Conservation (phyloP, 1,140 invertebrate genomes). For the Tetranychus cinnabarinus region DNA sequence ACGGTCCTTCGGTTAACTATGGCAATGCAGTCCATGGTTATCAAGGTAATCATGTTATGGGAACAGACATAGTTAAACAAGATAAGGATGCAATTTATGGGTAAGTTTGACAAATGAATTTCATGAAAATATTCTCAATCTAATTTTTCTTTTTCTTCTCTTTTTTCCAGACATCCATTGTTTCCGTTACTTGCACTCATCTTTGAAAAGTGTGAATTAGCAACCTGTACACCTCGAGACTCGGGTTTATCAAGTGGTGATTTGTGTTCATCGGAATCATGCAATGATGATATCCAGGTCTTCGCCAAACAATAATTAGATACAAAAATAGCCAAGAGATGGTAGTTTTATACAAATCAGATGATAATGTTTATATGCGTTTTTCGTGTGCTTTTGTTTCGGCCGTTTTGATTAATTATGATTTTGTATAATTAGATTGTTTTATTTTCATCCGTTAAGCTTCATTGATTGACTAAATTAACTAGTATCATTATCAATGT, state of each 20-base stretch:
- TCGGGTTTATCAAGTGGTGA: conserved; percentile 23
- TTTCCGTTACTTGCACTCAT: conserved; percentile 94
- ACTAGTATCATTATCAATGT: too few relatives aligned
- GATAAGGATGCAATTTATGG: conserved; percentile 96
- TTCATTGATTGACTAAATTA: too few relatives aligned
- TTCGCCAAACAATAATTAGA: conserved; percentile 31
- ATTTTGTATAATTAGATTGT: too few relatives aligned
- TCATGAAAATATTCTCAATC: too few relatives aligned
- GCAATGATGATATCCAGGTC: conserved; percentile 32
- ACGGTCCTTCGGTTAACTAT: conserved; percentile 32
- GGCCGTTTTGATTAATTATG: too few relatives aligned
- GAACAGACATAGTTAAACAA: conserved; percentile 71
- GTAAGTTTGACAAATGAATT: conserved; percentile 32
- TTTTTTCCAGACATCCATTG: conserved; percentile 59
- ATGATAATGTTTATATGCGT: too few relatives aligned
- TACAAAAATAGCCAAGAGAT: too few relatives aligned
- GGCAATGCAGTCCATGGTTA: conserved; percentile 31
- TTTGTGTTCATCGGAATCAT: conserved; percentile 32
- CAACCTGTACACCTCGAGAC: conserved; percentile 37
- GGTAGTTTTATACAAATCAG: too few relatives aligned
- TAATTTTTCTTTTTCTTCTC: too few relatives aligned
- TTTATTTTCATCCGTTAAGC: too few relatives aligned
- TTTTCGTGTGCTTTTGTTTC: too few relatives aligned
- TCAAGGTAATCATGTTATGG: conserved; percentile 29
- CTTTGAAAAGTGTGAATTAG: conserved; percentile 99